Conservation (phyloP, 2,797 vertebrate species). For the Tolypeutes matacus region DNA sequence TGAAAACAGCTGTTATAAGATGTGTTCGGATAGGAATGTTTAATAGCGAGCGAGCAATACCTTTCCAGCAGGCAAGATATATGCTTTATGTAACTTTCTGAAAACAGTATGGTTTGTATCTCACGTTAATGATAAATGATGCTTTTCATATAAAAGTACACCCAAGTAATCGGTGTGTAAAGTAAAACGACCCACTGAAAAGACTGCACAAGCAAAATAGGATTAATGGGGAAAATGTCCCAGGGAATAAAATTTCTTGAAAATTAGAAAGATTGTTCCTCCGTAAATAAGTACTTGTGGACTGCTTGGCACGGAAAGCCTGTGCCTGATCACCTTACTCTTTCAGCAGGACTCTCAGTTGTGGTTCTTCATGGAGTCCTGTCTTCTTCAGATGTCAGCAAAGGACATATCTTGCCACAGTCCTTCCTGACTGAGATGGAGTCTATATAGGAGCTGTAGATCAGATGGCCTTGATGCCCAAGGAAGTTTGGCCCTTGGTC, state of each 20-base stretch:
- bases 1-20: not conserved
- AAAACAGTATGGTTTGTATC: not conserved
- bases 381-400: constrained; percentile 22
- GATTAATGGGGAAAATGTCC: constrained; percentile 55
- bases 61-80: not conserved
- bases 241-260: constrained; percentile 37
- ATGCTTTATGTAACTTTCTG: not conserved
- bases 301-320: not conserved
- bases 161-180: not conserved
- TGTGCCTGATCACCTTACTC: not conserved
- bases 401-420: constrained; percentile 41
- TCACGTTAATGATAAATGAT: not conserved
- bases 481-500: not conserved
- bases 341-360: not conserved
- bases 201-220: not conserved
- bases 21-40: not conserved
- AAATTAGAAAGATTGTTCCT: constrained; percentile 50
- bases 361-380: not conserved
- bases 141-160: not conserved
- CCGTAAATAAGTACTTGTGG: not conserved
- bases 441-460: not conserved
- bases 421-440: not conserved
- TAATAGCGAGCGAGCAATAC: not conserved
- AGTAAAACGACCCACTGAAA: not conserved
- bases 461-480: not conserved